phyloP scores from a whole-genome alignment of 2,797 vertebrate genomes.

The Antennarius maculatus region DNA sequence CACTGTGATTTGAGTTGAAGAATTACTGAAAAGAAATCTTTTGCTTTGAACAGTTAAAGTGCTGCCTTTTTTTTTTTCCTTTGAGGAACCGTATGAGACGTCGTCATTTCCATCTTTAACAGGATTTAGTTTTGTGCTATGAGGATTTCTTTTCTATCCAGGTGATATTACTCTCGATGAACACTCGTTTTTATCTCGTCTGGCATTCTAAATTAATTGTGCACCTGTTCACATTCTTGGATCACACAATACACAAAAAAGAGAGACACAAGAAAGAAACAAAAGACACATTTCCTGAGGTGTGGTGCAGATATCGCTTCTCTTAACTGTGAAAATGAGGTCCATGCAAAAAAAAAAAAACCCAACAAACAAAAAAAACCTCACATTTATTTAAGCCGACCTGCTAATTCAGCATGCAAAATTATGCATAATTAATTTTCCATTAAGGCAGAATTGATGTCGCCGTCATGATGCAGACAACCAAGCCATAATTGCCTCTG shows the following conservation, averaged over 20 bases:
- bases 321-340: slow-evolving; percentile 35
- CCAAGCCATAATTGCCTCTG: slow-evolving; percentile 74
- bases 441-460: slow-evolving; percentile 78
- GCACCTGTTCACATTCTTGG: slow-evolving; percentile 23
- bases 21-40: neutral
- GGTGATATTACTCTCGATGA: slow-evolving; percentile 1
- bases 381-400: slow-evolving; percentile 39
- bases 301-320: slow-evolving; percentile 17
- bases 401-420: slow-evolving; percentile 69
- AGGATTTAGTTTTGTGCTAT: neutral
- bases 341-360: slow-evolving; percentile 2
- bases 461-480: slow-evolving; percentile 66
- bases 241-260: neutral
- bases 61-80: neutral
- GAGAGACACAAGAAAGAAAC: too few species aligned
- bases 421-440: slow-evolving; percentile 82
- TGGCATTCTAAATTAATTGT: slow-evolving; percentile 31
- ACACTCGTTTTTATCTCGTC: neutral
- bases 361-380: slow-evolving; percentile 35
- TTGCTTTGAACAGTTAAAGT: neutral
- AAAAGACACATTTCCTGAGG: neutral
- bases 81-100: neutral
- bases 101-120: neutral
- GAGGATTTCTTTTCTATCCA: neutral
- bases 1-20: too few species aligned